Conservation (phyloP, 2,797 vertebrate species). For the Oreochromis grahami region DNA sequence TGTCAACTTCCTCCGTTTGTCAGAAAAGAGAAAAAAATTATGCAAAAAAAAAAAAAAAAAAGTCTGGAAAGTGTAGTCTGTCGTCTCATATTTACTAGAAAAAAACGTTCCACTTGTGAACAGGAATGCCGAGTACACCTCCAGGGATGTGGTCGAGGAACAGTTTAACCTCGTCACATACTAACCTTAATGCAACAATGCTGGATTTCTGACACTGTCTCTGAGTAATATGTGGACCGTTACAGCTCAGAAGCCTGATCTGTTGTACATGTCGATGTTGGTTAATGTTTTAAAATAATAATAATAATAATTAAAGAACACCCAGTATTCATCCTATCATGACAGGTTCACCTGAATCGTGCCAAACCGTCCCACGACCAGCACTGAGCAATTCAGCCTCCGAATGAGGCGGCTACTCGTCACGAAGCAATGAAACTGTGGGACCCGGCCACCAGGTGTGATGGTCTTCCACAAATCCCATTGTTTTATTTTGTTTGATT, state of each 20-base stretch:
- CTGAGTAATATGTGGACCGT: constrained; percentile 14
- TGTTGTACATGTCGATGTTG: constrained; percentile 34
- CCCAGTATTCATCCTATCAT: constrained; percentile 24
- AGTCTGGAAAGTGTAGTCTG: constrained; percentile 35
- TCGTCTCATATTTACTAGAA: constrained; percentile 43
- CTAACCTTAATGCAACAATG: constrained; percentile 25
- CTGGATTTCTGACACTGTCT: constrained; percentile 34
- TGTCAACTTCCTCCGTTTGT: constrained; percentile 51
- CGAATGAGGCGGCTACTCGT: constrained; percentile 6
- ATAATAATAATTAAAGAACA: not conserved
- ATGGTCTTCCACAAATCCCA: constrained; percentile 64
- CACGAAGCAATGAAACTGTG: constrained; percentile 65
- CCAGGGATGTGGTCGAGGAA: constrained; percentile 22
- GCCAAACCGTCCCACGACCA: constrained; percentile 53
- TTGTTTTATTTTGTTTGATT: constrained; percentile 23
- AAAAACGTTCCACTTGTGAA: not conserved
- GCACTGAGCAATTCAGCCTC: constrained; percentile 44
- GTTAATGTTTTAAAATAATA: constrained; percentile 22
- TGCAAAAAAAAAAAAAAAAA: not conserved
- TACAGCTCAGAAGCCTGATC: constrained; percentile 1
- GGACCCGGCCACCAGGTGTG: constrained; percentile 54
- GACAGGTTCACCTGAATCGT: constrained; percentile 29
- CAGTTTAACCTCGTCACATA: constrained; percentile 24
- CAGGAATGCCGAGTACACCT: not conserved
- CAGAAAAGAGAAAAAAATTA: constrained; percentile 32